Base-by-base conservation (phyloP, 2,113 vertebrate genomes). In the Clarias batrachus region DNA sequence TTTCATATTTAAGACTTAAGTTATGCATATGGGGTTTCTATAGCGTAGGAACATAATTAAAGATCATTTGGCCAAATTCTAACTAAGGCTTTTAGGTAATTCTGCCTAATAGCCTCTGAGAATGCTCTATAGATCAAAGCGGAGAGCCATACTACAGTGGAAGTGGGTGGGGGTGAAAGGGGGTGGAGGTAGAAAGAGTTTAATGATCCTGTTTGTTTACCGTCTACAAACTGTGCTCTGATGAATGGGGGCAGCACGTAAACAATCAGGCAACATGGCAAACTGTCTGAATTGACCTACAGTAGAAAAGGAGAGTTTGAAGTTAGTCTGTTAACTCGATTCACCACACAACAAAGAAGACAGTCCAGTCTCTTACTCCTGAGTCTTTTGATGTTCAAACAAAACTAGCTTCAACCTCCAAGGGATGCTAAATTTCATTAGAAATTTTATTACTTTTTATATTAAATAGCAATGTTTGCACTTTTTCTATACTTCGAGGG, bases 191-290 rank as follows among this genome's bases (percentile, higher is more conserved):
- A 71, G 81, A 87, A 25, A 87, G 52, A 70, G 78, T 71, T 74
- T 88, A 83, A 83, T 84, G 73, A 78, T 83, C 81, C 86, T 78
- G 68, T 88, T 87, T 86, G 88, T 89, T 85, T 85, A 84, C 79
- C 78, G 66, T 79, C 71, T 70, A 78, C 84, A 88, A 89, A 81
- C 71, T 65, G 54, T 79, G 76, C 52, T 60, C 37, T 1, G 7
- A 30, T 73, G 70, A 83, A 80, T 77, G 81, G 78, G 68, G 86
- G 82, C 63, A 81, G 87, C 81, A 89, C 80, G 81, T 79, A 81
- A 70, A 88, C 84, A 88, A 59, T 48, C 41, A 48, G 48, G 68
- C 71, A 83, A 83, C 84, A 88, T 33, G 30, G 76, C 37, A 83
- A 85, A 73, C 30, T 48, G 12, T 48, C 57, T 62, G 33, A 68